Evolutionary conservation across 1,140 invertebrate species (phyloP).

Genomic region (Laupala kohalensis): DNA sequence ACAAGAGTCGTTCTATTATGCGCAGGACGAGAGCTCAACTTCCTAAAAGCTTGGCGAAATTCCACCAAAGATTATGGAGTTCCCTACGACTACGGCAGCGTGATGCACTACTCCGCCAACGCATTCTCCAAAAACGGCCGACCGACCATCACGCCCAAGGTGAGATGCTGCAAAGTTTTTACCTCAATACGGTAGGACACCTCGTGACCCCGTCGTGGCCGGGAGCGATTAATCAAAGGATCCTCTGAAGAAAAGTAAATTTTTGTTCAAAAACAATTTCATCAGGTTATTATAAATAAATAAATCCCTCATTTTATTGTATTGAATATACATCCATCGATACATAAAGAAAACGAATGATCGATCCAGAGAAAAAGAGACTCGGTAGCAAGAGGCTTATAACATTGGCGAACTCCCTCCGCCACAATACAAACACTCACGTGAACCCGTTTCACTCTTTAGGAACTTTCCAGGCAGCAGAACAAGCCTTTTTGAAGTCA

Average conservation of each 20-base stretch:
- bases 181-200: background rate
- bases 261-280: background rate
- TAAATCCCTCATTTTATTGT: background rate
- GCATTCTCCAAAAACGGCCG: conserved; percentile 61
- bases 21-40: conserved; percentile 49
- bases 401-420: too few species aligned
- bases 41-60: conserved; percentile 42
- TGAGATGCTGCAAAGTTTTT: too few species aligned
- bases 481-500: too few species aligned
- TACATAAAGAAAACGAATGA: too few species aligned
- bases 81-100: conserved; percentile 60
- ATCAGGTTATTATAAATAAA: background rate
- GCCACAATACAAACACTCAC: too few species aligned
- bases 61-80: conserved; percentile 46
- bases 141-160: conserved; percentile 52
- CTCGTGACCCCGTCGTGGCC: background rate
- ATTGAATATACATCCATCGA: too few species aligned
- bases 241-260: background rate
- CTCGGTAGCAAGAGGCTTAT: too few species aligned
- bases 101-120: conserved; percentile 70
- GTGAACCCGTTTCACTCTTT: too few species aligned
- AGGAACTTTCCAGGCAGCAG: too few species aligned
- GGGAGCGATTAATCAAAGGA: background rate
- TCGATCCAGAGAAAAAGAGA: too few species aligned
- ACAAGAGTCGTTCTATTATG: conserved; percentile 11